Conservation (phyloP, 2,797 vertebrate species). For the Enteromius mattozi region DNA sequence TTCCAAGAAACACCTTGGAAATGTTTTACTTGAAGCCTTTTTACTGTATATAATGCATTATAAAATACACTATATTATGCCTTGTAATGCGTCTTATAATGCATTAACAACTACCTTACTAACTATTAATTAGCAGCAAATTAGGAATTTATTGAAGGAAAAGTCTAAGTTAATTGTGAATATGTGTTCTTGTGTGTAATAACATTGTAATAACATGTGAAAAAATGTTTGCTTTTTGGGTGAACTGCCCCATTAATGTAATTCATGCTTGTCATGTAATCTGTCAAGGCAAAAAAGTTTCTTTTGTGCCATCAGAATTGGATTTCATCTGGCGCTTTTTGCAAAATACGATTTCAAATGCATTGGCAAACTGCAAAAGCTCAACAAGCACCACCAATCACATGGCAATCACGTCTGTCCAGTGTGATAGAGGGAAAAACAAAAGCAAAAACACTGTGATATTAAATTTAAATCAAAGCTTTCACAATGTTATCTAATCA, state of each 20-base stretch:
- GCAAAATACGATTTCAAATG: background rate
- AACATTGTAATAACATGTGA: background rate
- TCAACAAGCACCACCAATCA: conserved; percentile 33
- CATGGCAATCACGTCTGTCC: conserved; percentile 50
- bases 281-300: background rate
- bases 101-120: too few relatives aligned
- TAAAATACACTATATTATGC: too few relatives aligned
- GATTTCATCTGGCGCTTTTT: background rate
- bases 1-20: background rate
- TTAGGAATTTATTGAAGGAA: too few relatives aligned
- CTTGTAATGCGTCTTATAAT: too few relatives aligned
- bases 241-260: background rate
- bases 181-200: too few relatives aligned
- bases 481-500: conserved; percentile 53
- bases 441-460: conserved; percentile 38
- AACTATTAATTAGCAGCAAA: too few relatives aligned
- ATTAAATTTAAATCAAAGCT: conserved; percentile 55
- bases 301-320: background rate
- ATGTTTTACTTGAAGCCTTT: background rate
- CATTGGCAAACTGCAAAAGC: conserved; percentile 6
- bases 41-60: too few relatives aligned
- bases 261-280: background rate
- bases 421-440: conserved; percentile 12
- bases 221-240: background rate
- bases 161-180: too few relatives aligned